Percentiles rank a stretch among this genome's conserved stretches.
These are phyloP conservation scores for Formica aserva DNA, from an alignment of 2,888 invertebrate species.

Conservation along the genomic window DNA sequence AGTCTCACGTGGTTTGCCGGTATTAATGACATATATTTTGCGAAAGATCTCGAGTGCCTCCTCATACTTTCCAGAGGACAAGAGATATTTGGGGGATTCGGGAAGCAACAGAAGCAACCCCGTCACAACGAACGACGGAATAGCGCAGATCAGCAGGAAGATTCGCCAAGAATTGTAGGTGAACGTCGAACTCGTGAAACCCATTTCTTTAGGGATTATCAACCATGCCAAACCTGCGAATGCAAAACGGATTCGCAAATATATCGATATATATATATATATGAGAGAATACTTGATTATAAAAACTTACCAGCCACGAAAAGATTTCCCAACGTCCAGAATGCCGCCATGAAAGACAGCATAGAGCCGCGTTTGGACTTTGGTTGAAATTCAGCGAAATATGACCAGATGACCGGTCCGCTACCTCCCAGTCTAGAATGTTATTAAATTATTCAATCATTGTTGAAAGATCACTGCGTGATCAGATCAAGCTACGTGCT, in stretches of 20 bases:
- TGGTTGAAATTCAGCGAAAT: constrained; percentile 97
- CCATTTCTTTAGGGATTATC: constrained; percentile 88
- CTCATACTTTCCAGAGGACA: constrained; percentile 92
- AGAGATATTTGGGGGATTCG: constrained; percentile 96
- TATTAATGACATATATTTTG: constrained; percentile 93
- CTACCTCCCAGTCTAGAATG: constrained; percentile 92
- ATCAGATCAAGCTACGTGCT: not conserved
- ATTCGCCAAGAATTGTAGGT: constrained; percentile 97
- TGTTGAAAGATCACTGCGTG: constrained; percentile 13
- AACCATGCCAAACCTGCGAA: constrained; percentile 88
- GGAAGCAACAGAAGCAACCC: constrained; percentile 93
- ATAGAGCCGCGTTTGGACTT: constrained; percentile 96
- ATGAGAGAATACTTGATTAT: not conserved
- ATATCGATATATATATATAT: not conserved
- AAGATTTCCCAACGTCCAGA: constrained; percentile 97
- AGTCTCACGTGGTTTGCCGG: constrained; percentile 90
- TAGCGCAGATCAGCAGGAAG: constrained; percentile 94
- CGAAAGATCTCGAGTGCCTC: constrained; percentile 94
- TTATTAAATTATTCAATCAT: constrained; percentile 39
- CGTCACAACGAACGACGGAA: constrained; percentile 95
- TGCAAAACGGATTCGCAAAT: not conserved
- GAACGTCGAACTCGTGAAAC: constrained; percentile 89
- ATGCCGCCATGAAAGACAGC: constrained; percentile 97
- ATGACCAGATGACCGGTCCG: constrained; percentile 97
- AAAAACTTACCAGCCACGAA: constrained; percentile 91